Evolutionary conservation across 2,888 invertebrate species (phyloP), one percentile per base, ranked within the genome.

Genomic region (Leptopilina drosophilae): DNA sequence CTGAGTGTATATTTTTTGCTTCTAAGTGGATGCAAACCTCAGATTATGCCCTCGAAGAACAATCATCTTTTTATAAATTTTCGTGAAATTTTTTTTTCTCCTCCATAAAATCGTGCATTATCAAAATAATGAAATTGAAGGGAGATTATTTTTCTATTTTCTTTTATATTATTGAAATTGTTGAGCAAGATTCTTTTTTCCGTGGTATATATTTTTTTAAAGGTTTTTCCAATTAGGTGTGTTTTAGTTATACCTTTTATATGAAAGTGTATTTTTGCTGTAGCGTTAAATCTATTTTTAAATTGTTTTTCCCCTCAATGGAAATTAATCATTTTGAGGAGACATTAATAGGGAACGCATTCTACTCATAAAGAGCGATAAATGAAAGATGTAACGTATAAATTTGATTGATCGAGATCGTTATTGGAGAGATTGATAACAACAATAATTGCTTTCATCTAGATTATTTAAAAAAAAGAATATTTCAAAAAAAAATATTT

Each of bases 371-470:
- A 73, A 73, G 33, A n/a, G n/a, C 73, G 73, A 73, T 73, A 73
- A 73, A n/a, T 73, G 73, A 73, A 73, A 73, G 73, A 73, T 73
- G 56, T 56, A 73, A 73, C 56, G n/a, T 73, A 73, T 73, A 59
- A 73, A 73, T 73, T 73, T 73, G 73, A 73, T 73, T 56, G 73
- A 56, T 73, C 53, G 73, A 56, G 56, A 33, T 73, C 26, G 73
- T 59, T 73, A 40, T 40, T n/a, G 8, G 15, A 73, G 12, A 11
- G 56, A 56, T n/a, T 56, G n/a, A 73, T 33, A 49, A 73, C 73
- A 73, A 26, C 56, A 73, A 73, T 56, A 14, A n/a, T 14, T 20
- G 49, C n/a, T 73, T 73, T 73, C 56, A 73, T 53, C 67, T 26
- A 3, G 67, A 42, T 15, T 67, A 67, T 9, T 15, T 46, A 46